Evolutionary conservation across 2,113 vertebrate species (phyloP).

Genomic region (Paedocypris sp.): DNA sequence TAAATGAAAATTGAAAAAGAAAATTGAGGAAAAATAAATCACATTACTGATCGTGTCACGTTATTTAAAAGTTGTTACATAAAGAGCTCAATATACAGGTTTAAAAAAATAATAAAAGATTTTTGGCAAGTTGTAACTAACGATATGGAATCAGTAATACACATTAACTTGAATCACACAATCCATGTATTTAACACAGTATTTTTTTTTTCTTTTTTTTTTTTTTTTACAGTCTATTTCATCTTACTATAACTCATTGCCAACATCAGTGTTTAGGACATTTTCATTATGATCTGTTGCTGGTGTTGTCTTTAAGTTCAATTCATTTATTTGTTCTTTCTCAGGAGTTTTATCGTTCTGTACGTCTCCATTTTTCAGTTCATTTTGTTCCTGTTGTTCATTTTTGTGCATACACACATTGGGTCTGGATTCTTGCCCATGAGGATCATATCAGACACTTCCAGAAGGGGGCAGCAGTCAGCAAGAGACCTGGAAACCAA

Average conservation of each 20-base stretch:
- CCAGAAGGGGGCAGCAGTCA: constrained; percentile 63
- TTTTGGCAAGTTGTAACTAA: no score
- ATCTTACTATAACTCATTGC: background rate
- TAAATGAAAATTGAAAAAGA: no score
- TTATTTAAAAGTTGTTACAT: no score
- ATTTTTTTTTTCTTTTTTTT: background rate
- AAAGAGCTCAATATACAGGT: no score
- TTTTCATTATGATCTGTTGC: constrained; percentile 7
- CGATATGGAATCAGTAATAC: no score
- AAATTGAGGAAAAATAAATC: no score
- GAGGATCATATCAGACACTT: constrained; percentile 59
- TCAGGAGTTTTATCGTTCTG: constrained; percentile 13
- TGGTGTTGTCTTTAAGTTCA: background rate
- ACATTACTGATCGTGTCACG: no score
- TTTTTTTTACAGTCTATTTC: background rate
- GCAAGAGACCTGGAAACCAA: constrained; percentile 48
- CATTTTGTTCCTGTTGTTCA: constrained; percentile 24
- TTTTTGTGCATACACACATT: constrained; percentile 54
- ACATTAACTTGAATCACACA: no score
- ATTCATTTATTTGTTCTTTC: background rate
- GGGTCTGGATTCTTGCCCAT: constrained; percentile 59
- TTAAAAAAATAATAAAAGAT: no score
- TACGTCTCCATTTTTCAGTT: background rate
- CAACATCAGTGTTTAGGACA: background rate
- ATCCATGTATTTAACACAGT: no score